phyloP scores from a whole-genome alignment of 1,140 invertebrate genomes.

The Drosophila eugracilis region DNA sequence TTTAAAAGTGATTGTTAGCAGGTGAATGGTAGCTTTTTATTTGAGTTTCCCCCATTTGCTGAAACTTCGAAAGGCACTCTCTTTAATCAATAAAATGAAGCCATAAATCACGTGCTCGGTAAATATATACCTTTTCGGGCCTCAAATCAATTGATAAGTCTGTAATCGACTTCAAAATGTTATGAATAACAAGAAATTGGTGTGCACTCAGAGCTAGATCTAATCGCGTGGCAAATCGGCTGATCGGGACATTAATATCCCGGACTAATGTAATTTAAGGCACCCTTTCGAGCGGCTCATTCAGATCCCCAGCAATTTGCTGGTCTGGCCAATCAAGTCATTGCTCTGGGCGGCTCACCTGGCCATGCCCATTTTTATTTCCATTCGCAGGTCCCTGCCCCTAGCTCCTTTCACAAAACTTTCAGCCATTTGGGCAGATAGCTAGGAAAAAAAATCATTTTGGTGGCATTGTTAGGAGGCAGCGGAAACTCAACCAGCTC shows the following conservation, averaged over 20 bases:
- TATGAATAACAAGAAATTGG: conserved; percentile 14
- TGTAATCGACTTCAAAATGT: conserved; percentile 7
- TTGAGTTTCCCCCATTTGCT: no score
- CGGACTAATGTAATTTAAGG: conserved; percentile 14
- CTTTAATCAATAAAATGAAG: neutral
- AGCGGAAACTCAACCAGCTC: conserved; percentile 53
- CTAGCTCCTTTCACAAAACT: conserved; percentile 62
- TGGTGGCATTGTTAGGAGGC: conserved; percentile 45
- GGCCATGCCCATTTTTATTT: conserved; percentile 10
- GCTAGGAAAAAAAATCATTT: conserved; percentile 35
- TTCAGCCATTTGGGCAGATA: no score
- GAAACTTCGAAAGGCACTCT: neutral
- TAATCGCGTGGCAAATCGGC: conserved; percentile 5
- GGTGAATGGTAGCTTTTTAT: no score
- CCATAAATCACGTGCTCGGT: neutral
- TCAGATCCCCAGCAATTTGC: conserved; percentile 27
- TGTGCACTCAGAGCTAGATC: neutral
- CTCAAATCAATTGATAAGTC: neutral
- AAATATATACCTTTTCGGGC: neutral
- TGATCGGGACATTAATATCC: conserved; percentile 6
- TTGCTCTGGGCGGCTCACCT: conserved; percentile 41
- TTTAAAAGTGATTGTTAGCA: neutral
- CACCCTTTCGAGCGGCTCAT: conserved; percentile 19
- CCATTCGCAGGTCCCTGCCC: conserved; percentile 32
- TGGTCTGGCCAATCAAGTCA: conserved; percentile 30